Percentiles rank a stretch among this genome's conserved stretches.
Evolutionary conservation across 2,888 invertebrate genomes (phyloP).

Genomic region (Cabera pusaria): DNA sequence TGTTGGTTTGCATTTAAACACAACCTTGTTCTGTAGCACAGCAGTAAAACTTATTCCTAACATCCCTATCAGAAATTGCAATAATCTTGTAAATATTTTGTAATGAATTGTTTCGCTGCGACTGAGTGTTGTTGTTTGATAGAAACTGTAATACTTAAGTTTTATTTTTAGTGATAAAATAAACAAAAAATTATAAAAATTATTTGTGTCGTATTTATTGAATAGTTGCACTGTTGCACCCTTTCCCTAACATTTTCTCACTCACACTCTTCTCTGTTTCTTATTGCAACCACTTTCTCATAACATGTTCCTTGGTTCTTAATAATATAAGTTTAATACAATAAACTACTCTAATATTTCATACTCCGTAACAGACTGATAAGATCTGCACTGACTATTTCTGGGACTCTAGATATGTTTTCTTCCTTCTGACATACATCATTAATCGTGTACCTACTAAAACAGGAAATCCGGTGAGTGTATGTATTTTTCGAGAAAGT

Average conservation of each 20-base stretch:
- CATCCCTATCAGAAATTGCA: constrained; percentile 11
- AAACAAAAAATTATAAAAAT: constrained; percentile 75
- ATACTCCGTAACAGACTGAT: constrained; percentile 10
- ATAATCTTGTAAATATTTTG: constrained; percentile 72
- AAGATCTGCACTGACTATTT: constrained; percentile 25
- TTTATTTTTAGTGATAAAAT: constrained; percentile 82
- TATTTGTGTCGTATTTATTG: constrained; percentile 57
- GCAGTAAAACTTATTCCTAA: constrained; percentile 30
- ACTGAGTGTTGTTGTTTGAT: constrained; percentile 81
- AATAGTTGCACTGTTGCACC: constrained; percentile 64
- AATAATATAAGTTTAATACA: constrained; percentile 38
- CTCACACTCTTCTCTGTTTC: constrained; percentile 53
- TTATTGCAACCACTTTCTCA: constrained; percentile 44
- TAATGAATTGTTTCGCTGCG: constrained; percentile 76
- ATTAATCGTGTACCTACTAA: background rate
- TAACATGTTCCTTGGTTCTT: constrained; percentile 57
- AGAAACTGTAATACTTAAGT: constrained; percentile 82
- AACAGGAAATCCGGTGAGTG: constrained; percentile 22
- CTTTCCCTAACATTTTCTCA: constrained; percentile 57
- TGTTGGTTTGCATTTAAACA: constrained; percentile 69
- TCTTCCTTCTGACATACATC: constrained; percentile 12
- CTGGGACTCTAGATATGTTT: constrained; percentile 31
- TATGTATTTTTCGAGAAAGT: background rate
- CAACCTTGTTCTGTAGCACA: constrained; percentile 53
- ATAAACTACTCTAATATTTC: constrained; percentile 9